A percentile compares a stretch with the other conserved stretches of the same genome.
Evolutionary conservation across 2,888 invertebrate genomes (phyloP).

Genomic region (Vanessa cardui): DNA sequence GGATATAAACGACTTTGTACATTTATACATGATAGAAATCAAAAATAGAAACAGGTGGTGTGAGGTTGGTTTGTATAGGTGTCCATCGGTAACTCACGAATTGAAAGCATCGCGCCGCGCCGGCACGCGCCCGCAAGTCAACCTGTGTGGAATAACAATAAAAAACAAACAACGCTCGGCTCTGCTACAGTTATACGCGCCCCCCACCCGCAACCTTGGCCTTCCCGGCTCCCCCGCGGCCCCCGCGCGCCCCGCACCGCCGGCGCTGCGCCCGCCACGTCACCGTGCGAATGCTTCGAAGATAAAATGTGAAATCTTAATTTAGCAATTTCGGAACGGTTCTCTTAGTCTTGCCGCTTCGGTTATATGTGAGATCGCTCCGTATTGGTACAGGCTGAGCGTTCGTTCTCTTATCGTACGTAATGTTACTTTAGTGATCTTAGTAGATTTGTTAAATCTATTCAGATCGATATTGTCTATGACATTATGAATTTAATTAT

Average conservation of each 20-base stretch:
- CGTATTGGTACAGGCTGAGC: no score
- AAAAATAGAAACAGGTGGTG: no score
- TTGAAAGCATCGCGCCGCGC: constrained; percentile 34
- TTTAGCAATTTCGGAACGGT: constrained; percentile 15
- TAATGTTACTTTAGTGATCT: no score
- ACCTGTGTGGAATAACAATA: constrained; percentile 48
- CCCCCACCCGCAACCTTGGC: constrained; percentile 24
- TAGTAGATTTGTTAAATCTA: no score
- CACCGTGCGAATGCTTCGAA: constrained; percentile 57
- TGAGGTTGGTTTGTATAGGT: no score
- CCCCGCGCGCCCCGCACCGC: constrained; percentile 23
- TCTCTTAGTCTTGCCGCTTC: background rate
- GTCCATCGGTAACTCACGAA: background rate
- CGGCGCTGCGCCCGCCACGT: constrained; percentile 53
- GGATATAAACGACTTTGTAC: no score
- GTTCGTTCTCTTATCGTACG: no score
- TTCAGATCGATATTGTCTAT: no score
- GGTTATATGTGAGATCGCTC: background rate
- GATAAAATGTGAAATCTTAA: constrained; percentile 38
- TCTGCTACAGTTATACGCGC: constrained; percentile 19
- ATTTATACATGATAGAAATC: no score
- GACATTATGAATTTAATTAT: no score
- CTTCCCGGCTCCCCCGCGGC: constrained; percentile 23
- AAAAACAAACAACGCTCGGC: constrained; percentile 47
- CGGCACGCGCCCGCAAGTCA: constrained; percentile 49